Conservation (phyloP, 2,113 vertebrate species). For the Tretioscincus oriximinensis region DNA sequence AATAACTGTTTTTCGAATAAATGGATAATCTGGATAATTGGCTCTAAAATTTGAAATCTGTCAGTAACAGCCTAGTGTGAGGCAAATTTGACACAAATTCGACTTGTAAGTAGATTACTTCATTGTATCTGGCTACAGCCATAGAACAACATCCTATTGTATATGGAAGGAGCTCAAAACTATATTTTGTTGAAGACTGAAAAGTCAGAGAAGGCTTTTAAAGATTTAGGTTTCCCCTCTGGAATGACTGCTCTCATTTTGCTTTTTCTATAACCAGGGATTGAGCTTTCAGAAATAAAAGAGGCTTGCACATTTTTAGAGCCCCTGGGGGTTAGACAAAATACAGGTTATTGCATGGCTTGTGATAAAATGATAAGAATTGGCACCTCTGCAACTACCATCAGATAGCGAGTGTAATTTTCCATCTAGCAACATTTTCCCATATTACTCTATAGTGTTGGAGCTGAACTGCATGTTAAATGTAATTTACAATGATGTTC, state of each 20-base stretch:
- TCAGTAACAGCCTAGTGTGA: no score
- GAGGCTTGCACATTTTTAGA: not conserved
- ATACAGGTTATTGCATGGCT: slow-evolving; percentile 23
- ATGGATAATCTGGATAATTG: no score
- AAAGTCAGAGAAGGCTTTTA: not conserved
- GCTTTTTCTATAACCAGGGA: slow-evolving; percentile 6
- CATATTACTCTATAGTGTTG: not conserved
- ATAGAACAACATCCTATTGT: no score
- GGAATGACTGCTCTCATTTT: not conserved
- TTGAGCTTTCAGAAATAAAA: slow-evolving; percentile 12
- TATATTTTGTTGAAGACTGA: no score
- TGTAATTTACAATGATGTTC: not conserved
- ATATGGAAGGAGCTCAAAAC: no score
- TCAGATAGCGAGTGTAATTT: slow-evolving; percentile 7
- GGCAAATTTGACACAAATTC: no score
- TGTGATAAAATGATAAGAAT: slow-evolving; percentile 10
- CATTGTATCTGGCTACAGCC: no score
- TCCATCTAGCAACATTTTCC: slow-evolving; percentile 15
- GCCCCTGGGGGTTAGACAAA: slow-evolving; percentile 10
- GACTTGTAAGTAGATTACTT: no score
- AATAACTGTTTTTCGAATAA: no score
- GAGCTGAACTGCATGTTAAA: not conserved
- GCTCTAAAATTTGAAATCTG: no score
- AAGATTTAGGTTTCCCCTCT: not conserved
- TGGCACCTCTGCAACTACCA: slow-evolving; percentile 5